Evolutionary conservation across 2,797 vertebrate species (phyloP).

Genomic region (Anas bahamensis): DNA sequence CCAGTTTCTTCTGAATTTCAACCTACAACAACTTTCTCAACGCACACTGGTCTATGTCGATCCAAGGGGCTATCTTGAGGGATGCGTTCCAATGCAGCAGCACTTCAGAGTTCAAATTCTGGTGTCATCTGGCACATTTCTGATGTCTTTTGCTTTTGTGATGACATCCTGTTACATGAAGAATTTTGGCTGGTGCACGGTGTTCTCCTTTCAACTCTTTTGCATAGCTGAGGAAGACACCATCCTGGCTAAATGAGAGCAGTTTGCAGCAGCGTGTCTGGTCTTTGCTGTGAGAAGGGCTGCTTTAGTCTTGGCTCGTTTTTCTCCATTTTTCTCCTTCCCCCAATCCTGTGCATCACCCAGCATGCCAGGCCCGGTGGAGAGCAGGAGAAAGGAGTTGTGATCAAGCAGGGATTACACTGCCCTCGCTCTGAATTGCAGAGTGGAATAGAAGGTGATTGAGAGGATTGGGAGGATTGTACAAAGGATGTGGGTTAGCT

Average conservation of each 20-base stretch:
- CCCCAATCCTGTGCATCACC: neutral
- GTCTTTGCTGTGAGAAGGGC: neutral
- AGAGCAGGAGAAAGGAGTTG: neutral
- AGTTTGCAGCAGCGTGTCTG: neutral
- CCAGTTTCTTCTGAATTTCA: conserved; percentile 42
- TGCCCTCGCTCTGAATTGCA: neutral
- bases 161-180: conserved; percentile 32
- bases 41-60: neutral
- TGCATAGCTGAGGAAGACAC: conserved; percentile 55
- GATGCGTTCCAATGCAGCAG: neutral
- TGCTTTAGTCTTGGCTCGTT: neutral
- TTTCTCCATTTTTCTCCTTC: neutral
- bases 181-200: conserved; percentile 59
- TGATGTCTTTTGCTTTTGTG: conserved; percentile 29
- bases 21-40: conserved; percentile 13
- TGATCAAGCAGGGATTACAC: neutral
- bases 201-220: conserved; percentile 53
- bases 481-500: neutral
- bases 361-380: neutral
- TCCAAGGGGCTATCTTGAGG: neutral
- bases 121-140: conserved; percentile 51
- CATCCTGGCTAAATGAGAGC: neutral
- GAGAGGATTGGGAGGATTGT: neutral
- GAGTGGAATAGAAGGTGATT: neutral
- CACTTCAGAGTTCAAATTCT: conserved; percentile 24